phyloP scores from a whole-genome alignment of 2,113 vertebrate genomes.

The Lichenostomus cassidix region DNA sequence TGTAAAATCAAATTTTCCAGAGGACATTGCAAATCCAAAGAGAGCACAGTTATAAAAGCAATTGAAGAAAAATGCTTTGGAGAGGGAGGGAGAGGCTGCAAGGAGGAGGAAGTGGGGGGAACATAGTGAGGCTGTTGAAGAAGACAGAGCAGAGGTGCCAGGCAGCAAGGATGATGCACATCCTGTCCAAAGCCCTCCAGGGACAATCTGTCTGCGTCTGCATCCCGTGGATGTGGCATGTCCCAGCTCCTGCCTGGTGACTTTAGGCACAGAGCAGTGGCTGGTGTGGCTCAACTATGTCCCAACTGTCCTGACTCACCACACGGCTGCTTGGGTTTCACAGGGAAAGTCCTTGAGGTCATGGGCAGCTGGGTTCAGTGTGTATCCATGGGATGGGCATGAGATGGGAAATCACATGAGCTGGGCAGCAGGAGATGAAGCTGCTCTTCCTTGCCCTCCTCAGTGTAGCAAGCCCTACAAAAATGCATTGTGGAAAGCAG shows the following conservation, averaged over 20 bases:
- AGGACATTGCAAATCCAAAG: neutral
- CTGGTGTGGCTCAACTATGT: neutral
- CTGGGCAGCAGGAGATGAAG: neutral
- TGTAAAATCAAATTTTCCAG: conserved; percentile 41
- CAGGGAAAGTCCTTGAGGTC: neutral
- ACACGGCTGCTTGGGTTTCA: neutral
- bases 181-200: neutral
- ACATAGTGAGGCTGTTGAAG: neutral
- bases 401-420: neutral
- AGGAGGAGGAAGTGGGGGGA: neutral
- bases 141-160: neutral
- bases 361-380: neutral
- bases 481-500: neutral
- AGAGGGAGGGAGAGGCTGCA: neutral
- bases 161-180: neutral
- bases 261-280: neutral
- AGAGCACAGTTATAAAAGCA: neutral
- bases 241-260: neutral
- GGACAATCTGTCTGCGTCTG: neutral
- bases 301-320: neutral
- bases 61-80: neutral
- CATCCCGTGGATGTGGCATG: neutral
- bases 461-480: neutral
- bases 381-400: neutral
- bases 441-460: neutral